Evolutionary conservation across 2,888 invertebrate species (phyloP).

Genomic region (Drosophila kambysellisi): DNA sequence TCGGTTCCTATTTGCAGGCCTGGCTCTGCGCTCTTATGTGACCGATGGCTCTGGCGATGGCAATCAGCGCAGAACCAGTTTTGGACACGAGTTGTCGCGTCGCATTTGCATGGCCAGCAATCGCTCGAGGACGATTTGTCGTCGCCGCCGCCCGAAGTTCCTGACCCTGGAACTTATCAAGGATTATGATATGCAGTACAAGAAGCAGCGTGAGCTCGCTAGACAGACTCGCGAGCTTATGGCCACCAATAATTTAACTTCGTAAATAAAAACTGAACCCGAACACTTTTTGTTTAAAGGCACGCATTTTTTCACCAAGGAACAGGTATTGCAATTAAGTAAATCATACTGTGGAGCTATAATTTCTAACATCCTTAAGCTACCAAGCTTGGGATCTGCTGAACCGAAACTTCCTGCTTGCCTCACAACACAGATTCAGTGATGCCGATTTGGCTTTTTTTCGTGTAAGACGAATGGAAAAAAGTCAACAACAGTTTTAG

Average conservation of each 20-base stretch:
- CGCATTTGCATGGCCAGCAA: slow-evolving; percentile 32
- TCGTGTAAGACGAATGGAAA: background rate
- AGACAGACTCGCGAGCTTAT: slow-evolving; percentile 14
- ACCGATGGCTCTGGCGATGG: slow-evolving; percentile 42
- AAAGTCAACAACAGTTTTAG: background rate
- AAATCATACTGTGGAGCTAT: slow-evolving; percentile 64
- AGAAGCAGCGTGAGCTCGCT: slow-evolving; percentile 17
- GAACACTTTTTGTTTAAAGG: background rate
- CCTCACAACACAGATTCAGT: slow-evolving; percentile 4
- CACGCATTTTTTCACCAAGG: background rate
- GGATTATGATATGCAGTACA: slow-evolving; percentile 37
- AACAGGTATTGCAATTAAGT: slow-evolving; percentile 59
- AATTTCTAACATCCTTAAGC: slow-evolving; percentile 64
- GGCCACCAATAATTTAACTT: slow-evolving; percentile 5
- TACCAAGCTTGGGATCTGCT: slow-evolving; percentile 18
- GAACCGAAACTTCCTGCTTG: slow-evolving; percentile 36
- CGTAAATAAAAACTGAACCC: slow-evolving; percentile 9
- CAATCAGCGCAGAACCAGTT: slow-evolving; percentile 29
- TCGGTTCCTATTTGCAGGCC: slow-evolving; percentile 15
- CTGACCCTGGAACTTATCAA: slow-evolving; percentile 38
- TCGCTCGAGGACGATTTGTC: slow-evolving; percentile 4
- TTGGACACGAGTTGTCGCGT: slow-evolving; percentile 53
- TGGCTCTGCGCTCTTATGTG: slow-evolving; percentile 52
- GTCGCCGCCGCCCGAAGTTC: slow-evolving; percentile 11
- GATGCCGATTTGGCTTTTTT: background rate